Base-by-base conservation (phyloP, 2,113 vertebrate genomes). In the Mesoclemmys tuberculata region DNA sequence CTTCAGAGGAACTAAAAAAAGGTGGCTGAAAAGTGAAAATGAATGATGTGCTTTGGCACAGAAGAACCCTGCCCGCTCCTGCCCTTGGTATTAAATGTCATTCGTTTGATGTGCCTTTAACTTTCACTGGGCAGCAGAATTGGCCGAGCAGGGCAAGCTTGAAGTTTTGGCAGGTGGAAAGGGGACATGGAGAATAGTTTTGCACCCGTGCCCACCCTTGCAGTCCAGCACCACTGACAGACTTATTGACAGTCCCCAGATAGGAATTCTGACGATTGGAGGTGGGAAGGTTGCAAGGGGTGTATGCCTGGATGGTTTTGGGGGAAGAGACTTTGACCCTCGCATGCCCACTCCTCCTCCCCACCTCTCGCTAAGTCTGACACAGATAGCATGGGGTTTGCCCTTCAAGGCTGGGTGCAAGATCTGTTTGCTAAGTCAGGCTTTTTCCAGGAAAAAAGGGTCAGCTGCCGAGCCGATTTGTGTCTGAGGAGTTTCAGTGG, bases 401-500 rank as follows among this genome's bases (percentile, higher is more conserved):
- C 10, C 52, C 18, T 51, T n/a, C 52, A 14, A 11, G 41, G 26
- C 41, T 24, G 48, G 19, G 52, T 31, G 49, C 51, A 86, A 27
- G 61, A 44, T 82, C 64, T 41, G 61, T 85, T 85, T 74, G 49
- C 55, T 87, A 64, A 29, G 35, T 61, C 52, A 84, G 52, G 56
- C 26, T 21, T 58, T 86, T 81, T 52, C 61, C 44, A 86, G 41
- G 44, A 87, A 24, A 29, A 46, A 27, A 24, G 5, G 49, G 51
- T 46, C 29, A 38, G 38, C 8, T 13, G 29, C 83, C 8, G 48
- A 31, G 21, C 1, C 2, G 58, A 55, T 24, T 2, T 2, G 0
- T 0, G 0, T 6, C 74, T 1, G 0, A 35, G 71, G 71, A 0
- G 0, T 21, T 90, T 79, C 26, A 41, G 1, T 38, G 27, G 35